phyloP scores from a whole-genome alignment of 1,140 invertebrate species.

The Aplysia californica region DNA sequence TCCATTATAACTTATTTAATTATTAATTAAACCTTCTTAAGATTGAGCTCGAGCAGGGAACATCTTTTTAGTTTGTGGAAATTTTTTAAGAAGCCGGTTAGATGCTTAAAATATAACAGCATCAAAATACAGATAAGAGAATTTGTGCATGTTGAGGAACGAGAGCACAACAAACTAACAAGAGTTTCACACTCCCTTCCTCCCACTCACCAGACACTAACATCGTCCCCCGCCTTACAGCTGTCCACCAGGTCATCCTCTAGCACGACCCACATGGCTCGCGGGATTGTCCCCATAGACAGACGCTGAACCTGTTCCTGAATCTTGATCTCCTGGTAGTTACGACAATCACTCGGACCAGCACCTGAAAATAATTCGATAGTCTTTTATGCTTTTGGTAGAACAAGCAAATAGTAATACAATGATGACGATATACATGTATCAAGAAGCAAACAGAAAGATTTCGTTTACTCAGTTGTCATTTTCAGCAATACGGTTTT shows the following conservation, averaged over 20 bases:
- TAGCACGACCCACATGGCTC: constrained; percentile 82
- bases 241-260: constrained; percentile 89
- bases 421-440: neutral
- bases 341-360: constrained; percentile 77
- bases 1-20: too few species aligned
- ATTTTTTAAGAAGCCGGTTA: too few species aligned
- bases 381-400: neutral
- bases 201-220: constrained; percentile 81
- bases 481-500: neutral
- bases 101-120: too few species aligned
- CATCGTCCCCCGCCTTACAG: constrained; percentile 90
- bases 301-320: constrained; percentile 82
- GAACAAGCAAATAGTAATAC: neutral
- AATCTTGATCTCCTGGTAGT: constrained; percentile 93
- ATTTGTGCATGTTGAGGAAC: too few species aligned
- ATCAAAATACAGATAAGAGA: too few species aligned
- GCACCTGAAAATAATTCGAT: constrained; percentile 37
- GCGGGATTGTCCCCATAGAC: constrained; percentile 78
- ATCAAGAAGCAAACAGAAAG: neutral
- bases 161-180: too few species aligned
- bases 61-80: too few species aligned
- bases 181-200: too few species aligned
- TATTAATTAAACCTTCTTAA: too few species aligned
- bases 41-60: too few species aligned
- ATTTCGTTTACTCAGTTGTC: neutral